Percentiles rank a stretch among this genome's conserved stretches.
Evolutionary conservation across 2,888 invertebrate species (phyloP).

Genomic region (Leptothorax acervorum): DNA sequence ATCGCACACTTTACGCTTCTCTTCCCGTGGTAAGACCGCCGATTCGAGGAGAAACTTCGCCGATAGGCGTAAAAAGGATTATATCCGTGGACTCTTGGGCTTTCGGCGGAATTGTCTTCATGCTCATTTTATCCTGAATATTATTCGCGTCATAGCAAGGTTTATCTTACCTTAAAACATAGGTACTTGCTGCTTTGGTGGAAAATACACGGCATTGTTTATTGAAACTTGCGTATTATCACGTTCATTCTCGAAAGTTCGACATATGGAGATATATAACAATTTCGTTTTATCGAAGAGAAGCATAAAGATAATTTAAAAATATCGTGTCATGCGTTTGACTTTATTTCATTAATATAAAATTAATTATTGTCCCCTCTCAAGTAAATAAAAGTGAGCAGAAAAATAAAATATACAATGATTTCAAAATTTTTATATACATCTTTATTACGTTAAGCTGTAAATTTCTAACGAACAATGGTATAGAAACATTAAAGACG

Average conservation of each 20-base stretch:
- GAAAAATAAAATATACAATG: neutral
- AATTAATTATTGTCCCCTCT: neutral
- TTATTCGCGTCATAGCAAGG: neutral
- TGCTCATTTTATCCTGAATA: constrained; percentile 1
- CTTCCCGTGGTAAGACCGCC: neutral
- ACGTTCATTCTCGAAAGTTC: neutral
- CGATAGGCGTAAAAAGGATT: constrained; percentile 23
- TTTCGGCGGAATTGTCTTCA: neutral
- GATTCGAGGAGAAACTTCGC: constrained; percentile 10
- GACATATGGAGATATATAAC: neutral
- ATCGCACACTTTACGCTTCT: neutral
- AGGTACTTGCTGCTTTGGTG: neutral
- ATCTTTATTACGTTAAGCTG: neutral
- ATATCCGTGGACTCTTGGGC: neutral
- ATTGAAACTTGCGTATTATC: constrained; percentile 13
- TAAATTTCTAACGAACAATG: neutral
- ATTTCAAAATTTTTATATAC: neutral
- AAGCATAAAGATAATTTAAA: neutral
- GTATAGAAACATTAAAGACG: neutral
- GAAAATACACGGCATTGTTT: neutral
- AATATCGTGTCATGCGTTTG: neutral
- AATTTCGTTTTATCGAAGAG: neutral
- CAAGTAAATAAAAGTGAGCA: neutral
- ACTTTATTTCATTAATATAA: neutral
- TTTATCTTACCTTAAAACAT: constrained; percentile 26